These are phyloP conservation scores for Anableps anableps DNA, from an alignment of 2,797 vertebrate genomes.

Conservation along the genomic window DNA sequence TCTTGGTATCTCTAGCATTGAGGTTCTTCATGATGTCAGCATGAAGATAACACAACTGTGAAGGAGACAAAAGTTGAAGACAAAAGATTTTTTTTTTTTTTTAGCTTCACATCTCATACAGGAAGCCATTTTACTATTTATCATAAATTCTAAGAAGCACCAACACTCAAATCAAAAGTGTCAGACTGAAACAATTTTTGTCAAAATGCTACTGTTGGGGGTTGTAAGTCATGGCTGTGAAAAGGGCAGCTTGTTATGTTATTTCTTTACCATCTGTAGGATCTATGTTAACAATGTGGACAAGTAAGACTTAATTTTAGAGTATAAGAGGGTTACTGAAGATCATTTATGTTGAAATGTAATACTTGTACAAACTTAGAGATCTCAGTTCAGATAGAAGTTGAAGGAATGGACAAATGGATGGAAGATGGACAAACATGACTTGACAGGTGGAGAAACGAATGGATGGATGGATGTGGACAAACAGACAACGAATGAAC, in stretches of 20 bases:
- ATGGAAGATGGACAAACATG: neutral
- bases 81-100: too few relatives aligned
- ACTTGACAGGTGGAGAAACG: neutral
- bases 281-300: neutral
- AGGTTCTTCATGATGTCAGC: slow-evolving; percentile 85
- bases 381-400: neutral
- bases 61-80: slow-evolving; percentile 16
- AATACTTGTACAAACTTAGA: neutral
- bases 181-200: neutral
- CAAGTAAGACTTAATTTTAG: neutral
- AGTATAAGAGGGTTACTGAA: neutral
- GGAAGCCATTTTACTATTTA: neutral
- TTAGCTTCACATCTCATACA: neutral
- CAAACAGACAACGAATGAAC: neutral
- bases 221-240: too few relatives aligned
- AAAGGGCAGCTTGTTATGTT: neutral
- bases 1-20: slow-evolving; percentile 89
- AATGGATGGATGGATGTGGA: neutral
- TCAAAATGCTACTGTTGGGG: too few relatives aligned
- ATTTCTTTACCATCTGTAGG: neutral
- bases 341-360: neutral
- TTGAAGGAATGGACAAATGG: neutral
- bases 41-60: slow-evolving; percentile 90
- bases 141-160: neutral
- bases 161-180: neutral